Evolutionary conservation across 37 sponge, comb jelly and placozoan species (phyloP).

Genomic region (Tethya wilhelma): DNA sequence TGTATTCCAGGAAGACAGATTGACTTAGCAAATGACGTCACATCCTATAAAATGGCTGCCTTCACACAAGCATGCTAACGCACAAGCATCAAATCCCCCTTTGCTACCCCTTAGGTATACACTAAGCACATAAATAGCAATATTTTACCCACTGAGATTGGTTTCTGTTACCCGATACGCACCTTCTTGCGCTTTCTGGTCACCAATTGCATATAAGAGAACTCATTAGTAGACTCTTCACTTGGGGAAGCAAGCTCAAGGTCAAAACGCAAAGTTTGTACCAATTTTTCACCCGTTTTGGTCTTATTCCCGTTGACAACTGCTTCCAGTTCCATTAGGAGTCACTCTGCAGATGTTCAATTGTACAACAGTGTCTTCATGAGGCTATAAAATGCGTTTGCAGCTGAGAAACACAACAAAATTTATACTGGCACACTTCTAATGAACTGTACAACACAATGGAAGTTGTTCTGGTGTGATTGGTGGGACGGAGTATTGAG

Average conservation of each 20-base stretch:
- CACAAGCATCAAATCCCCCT: too few species aligned
- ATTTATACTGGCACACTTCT: constrained; percentile 24
- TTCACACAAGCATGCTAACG: neutral
- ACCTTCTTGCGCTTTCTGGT: constrained; percentile 5
- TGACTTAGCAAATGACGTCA: neutral
- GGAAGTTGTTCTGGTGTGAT: constrained; percentile 11
- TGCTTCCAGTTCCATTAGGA: constrained; percentile 39
- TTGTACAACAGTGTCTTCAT: neutral
- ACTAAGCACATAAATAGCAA: too few species aligned
- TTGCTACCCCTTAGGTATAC: too few species aligned
- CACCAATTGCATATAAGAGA: constrained; percentile 63
- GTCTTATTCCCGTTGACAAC: constrained; percentile 58
- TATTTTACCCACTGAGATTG: too few species aligned
- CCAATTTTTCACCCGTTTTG: constrained; percentile 15
- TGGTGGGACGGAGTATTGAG: constrained; percentile 35
- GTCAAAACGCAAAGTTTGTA: constrained; percentile 51
- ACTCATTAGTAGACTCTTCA: constrained; percentile 72
- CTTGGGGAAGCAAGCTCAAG: constrained; percentile 49
- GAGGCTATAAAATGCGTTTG: neutral
- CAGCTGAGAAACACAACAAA: neutral
- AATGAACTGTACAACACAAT: constrained; percentile 18
- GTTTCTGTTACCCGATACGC: too few species aligned
- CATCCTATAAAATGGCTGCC: constrained; percentile 36
- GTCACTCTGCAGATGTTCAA: neutral
- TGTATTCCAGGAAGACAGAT: neutral